Evolutionary conservation across 2,888 invertebrate species (phyloP).

Genomic region (Hemistola chrysoprasaria): DNA sequence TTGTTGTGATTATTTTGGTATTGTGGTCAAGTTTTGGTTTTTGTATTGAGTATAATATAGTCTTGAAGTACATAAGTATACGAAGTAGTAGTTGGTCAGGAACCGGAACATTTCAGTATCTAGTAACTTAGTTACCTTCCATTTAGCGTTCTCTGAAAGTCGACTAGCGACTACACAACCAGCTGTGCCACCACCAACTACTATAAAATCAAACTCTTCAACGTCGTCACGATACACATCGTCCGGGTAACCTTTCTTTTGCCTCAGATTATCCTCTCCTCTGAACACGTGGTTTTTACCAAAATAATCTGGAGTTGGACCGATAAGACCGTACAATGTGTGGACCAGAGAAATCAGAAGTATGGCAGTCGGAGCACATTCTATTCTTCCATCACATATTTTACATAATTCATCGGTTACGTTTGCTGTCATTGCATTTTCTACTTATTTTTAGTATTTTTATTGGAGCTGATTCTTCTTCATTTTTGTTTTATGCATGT

Average conservation of each 20-base stretch:
- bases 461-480: slow-evolving; percentile 2
- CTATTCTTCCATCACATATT: slow-evolving; percentile 70
- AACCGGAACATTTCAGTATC: too few relatives aligned
- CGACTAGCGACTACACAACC: slow-evolving; percentile 72
- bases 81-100: too few relatives aligned
- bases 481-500: too few relatives aligned
- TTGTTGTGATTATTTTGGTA: too few relatives aligned
- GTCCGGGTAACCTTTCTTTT: slow-evolving; percentile 20
- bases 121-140: slow-evolving; percentile 66
- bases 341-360: slow-evolving; percentile 69
- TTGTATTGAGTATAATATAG: too few relatives aligned
- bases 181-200: slow-evolving; percentile 71
- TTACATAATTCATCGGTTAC: slow-evolving; percentile 68
- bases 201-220: slow-evolving; percentile 61
- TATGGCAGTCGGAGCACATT: slow-evolving; percentile 74
- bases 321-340: slow-evolving; percentile 66
- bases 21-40: too few relatives aligned
- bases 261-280: slow-evolving; percentile 17
- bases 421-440: slow-evolving; percentile 70
- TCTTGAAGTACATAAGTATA: too few relatives aligned
- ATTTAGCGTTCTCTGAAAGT: slow-evolving; percentile 67
- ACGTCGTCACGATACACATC: background rate
- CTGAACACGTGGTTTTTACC: slow-evolving; percentile 37
- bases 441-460: slow-evolving; percentile 30
- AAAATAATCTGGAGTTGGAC: slow-evolving; percentile 65